Conservation (phyloP, 2,888 invertebrate genomes). For the Operophtera brumata region DNA sequence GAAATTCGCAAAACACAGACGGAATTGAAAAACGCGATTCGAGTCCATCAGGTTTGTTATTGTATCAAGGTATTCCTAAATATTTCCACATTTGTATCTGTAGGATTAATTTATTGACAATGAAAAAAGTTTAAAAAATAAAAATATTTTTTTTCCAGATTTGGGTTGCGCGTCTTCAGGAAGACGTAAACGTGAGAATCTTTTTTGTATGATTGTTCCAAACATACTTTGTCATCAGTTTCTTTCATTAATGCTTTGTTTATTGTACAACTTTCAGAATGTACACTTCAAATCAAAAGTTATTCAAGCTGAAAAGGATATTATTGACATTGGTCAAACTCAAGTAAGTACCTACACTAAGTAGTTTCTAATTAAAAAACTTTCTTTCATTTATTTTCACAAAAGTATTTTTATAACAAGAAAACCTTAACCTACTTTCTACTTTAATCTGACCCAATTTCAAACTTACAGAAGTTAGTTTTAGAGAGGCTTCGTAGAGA, state of each 20-base stretch:
- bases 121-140: background rate
- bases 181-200: conserved; percentile 77
- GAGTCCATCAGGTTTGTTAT: conserved; percentile 81
- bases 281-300: conserved; percentile 75
- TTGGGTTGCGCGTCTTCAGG: conserved; percentile 79
- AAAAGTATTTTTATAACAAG: background rate
- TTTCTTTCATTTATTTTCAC: background rate
- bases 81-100: background rate
- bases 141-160: conserved; percentile 57
- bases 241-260: conserved; percentile 15
- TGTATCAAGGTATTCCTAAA: background rate
- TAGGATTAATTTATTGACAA: background rate
- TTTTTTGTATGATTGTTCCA: conserved; percentile 8
- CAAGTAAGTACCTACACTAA: conserved; percentile 71
- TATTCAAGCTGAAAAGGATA: conserved; percentile 81
- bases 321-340: conserved; percentile 79
- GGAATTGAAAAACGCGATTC: conserved; percentile 82
- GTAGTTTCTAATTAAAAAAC: background rate
- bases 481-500: conserved; percentile 80
- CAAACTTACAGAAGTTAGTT: conserved; percentile 74
- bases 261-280: conserved; percentile 73
- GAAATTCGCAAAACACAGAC: conserved; percentile 82
- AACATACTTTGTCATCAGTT: conserved; percentile 15
- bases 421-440: background rate
- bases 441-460: background rate